phyloP scores from a whole-genome alignment of 2,797 vertebrate species.

The Coracias cyanogaster region DNA sequence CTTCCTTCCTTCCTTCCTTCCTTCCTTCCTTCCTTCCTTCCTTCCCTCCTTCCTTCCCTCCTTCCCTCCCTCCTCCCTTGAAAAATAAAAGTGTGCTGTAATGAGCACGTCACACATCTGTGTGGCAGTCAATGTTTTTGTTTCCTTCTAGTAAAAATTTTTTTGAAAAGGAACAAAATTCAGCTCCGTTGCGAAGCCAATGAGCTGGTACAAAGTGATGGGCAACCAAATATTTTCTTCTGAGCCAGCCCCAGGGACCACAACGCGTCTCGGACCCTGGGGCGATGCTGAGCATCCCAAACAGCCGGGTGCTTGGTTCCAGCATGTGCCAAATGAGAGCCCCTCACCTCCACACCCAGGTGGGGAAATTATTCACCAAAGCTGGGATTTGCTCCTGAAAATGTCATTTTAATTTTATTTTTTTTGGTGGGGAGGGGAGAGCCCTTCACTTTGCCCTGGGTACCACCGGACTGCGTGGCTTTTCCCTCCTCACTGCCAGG shows the following conservation, averaged over 20 bases:
- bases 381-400: neutral
- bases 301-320: accelerated
- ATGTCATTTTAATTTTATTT: accelerated
- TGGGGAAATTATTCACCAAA: neutral
- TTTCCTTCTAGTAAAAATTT: neutral
- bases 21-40: neutral
- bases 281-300: neutral
- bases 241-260: neutral
- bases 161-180: neutral
- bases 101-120: accelerated
- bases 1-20: neutral
- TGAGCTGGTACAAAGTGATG: neutral
- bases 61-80: neutral
- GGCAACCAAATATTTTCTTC: neutral
- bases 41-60: neutral
- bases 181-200: neutral
- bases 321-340: neutral
- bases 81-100: neutral
- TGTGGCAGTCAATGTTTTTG: neutral
- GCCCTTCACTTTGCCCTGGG: neutral
- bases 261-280: accelerated
- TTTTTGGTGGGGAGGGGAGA: neutral
- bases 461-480: neutral
- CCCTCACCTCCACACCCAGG: neutral
- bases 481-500: neutral